A percentile compares a stretch with the other conserved stretches of the same genome.
Evolutionary conservation across 2,113 vertebrate species (phyloP).

Genomic region (Lichenostomus cassidix): DNA sequence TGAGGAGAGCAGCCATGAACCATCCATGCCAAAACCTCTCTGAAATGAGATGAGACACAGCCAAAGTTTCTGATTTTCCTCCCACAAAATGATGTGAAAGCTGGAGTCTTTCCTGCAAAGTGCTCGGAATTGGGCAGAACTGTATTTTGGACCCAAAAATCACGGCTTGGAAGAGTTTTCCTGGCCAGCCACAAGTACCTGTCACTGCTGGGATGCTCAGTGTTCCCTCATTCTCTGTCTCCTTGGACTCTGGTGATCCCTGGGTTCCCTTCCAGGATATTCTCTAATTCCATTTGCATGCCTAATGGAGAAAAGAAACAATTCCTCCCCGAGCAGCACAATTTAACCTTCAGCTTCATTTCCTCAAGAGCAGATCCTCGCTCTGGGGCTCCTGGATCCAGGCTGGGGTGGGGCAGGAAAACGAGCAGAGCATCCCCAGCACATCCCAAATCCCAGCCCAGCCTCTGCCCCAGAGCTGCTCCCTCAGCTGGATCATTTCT

Average conservation of each 20-base stretch:
- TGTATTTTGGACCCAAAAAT: not conserved
- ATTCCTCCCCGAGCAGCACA: not conserved
- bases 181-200: not conserved
- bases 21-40: not conserved
- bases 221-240: not conserved
- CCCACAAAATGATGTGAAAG: not conserved
- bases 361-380: not conserved
- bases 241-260: not conserved
- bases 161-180: not conserved
- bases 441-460: not conserved
- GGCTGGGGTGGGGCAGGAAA: not conserved
- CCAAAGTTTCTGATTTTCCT: not conserved
- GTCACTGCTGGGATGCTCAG: not conserved
- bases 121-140: not conserved
- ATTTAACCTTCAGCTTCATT: not conserved
- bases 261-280: not conserved
- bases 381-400: no score
- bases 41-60: not conserved
- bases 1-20: not conserved
- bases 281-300: not conserved
- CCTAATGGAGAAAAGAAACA: not conserved
- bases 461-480: not conserved
- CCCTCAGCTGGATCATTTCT: rapidly evolving
- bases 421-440: not conserved
- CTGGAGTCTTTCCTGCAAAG: not conserved